Base-by-base conservation (phyloP, 1,140 invertebrate genomes). In the Drosophila kepulauana region DNA sequence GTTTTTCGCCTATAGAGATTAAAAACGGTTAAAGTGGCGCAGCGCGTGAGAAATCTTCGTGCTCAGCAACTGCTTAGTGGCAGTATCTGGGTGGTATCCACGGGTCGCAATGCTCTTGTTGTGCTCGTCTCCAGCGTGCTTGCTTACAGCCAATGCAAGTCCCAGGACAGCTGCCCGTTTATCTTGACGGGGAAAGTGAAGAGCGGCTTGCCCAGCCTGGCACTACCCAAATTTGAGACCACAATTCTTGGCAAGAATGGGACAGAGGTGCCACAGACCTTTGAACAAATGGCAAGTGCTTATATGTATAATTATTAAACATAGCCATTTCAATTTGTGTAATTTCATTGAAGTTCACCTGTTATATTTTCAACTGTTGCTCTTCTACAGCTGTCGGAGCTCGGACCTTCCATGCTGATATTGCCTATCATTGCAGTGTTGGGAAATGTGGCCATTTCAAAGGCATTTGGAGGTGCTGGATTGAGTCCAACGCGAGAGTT, bases 361-460 rank as follows among this genome's bases (percentile, higher is more conserved):
- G 20, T 20, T 20, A 20, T 48, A 3, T 7, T 13, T 8, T 11
- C 11, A 15, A 30, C 10, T n/a, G 13, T 54, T 25, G 41, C 1
- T 38, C 1, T n/a, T 0, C 49, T 51, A 11, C 28, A 91, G 90
- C 46, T 92, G 1, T 79, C 94, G 0, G 95, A 96, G 88, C 92
- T 97, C 15, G 96, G 96, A 3, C 94, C 96, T 0, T 96, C 96
- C 0, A 95, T 97, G 62, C 91, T 97, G 30, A 93, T 97, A 6
- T 94, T 98, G 4, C 96, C 97, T 7, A 94, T 97, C n/a, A 96
- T 97, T 71, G 96, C 95, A 0, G 96, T 97, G 1, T 92, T 97
- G 28, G 97, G 96, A 48, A 97, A 97, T 78, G 96, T 97, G 0
- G 97, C 97, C 1, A 97, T 98, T 68, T 96, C 97, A 0, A 98